These are phyloP conservation scores for Calvadosia cruxmelitensis DNA, from an alignment of 30 jellyfish, hydroid and myxozoan species.

Conservation along the genomic window DNA sequence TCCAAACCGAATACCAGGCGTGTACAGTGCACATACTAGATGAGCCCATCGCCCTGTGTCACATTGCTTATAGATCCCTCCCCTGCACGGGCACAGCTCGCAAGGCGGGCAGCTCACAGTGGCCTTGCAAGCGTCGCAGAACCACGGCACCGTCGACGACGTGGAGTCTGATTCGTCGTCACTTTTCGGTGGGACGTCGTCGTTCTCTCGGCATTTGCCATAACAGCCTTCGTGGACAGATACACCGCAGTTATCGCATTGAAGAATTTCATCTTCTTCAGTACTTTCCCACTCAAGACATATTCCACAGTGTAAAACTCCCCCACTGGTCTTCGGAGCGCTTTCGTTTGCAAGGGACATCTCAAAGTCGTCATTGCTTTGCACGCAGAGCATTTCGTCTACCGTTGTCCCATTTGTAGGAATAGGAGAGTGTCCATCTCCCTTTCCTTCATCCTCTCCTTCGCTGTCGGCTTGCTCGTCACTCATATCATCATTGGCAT, in stretches of 20 bases:
- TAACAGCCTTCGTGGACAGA: slow-evolving; percentile 97
- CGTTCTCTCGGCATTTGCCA: slow-evolving; percentile 1
- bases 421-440: no score
- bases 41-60: slow-evolving; percentile 92
- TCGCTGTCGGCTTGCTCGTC: not conserved
- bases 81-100: slow-evolving; percentile 85
- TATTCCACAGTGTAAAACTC: not conserved
- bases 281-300: slow-evolving; percentile 45
- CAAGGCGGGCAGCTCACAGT: slow-evolving; percentile 43
- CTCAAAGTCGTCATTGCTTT: not conserved
- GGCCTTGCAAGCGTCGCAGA: slow-evolving; percentile 95
- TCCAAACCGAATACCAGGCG: slow-evolving; percentile 85
- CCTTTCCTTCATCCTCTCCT: not conserved
- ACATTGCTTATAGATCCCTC: slow-evolving; percentile 80
- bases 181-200: not conserved
- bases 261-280: slow-evolving; percentile 85
- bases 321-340: not conserved
- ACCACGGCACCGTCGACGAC: slow-evolving; percentile 93
- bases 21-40: slow-evolving; percentile 82
- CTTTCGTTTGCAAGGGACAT: no score
- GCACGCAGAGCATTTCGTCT: not conserved
- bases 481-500: not conserved
- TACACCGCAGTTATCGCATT: slow-evolving; percentile 85
- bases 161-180: slow-evolving; percentile 28
- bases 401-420: no score